Conservation (phyloP, 2,113 vertebrate species). For the Lampris incognitus region DNA sequence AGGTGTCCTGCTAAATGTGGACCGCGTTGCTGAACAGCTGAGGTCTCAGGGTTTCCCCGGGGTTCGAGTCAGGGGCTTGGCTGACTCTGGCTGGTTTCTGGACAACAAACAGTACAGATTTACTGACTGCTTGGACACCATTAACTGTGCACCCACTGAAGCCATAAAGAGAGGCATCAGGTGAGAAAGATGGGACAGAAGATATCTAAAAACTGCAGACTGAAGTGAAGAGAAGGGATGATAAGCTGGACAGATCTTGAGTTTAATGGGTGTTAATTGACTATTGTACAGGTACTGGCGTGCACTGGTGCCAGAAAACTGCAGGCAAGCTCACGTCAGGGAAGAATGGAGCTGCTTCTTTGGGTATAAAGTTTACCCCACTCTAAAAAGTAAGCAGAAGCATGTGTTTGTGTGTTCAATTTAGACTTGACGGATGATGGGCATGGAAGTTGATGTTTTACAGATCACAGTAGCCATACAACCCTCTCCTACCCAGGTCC, state of each 20-base stretch:
- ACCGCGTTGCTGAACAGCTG: slow-evolving; percentile 90
- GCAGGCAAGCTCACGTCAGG: slow-evolving; percentile 83
- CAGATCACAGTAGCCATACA: not conserved
- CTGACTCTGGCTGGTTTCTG: slow-evolving; percentile 95
- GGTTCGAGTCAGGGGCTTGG: slow-evolving; percentile 92
- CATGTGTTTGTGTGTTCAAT: not conserved
- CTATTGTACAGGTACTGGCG: slow-evolving; percentile 89
- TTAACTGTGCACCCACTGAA: slow-evolving; percentile 91
- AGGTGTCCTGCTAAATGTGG: slow-evolving; percentile 94
- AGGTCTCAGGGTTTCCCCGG: slow-evolving; percentile 85
- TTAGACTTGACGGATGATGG: rapidly evolving
- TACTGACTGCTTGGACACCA: slow-evolving; percentile 90
- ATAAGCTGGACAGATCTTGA: not conserved
- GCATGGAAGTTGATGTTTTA: not conserved
- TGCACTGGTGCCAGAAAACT: slow-evolving; percentile 89
- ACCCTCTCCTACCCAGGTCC: slow-evolving; percentile 79
- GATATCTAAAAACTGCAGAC: not conserved
- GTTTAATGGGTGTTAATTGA: too few species aligned
- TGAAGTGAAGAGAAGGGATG: not conserved
- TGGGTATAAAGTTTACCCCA: slow-evolving; percentile 91
- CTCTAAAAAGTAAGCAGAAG: slow-evolving; percentile 66
- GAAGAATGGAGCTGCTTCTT: slow-evolving; percentile 72
- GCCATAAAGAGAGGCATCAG: slow-evolving; percentile 93
- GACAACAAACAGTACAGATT: slow-evolving; percentile 93
- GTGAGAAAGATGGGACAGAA: slow-evolving; percentile 67